These are phyloP conservation scores for Drepana falcataria DNA, from an alignment of 2,888 invertebrate genomes.

Conservation along the genomic window DNA sequence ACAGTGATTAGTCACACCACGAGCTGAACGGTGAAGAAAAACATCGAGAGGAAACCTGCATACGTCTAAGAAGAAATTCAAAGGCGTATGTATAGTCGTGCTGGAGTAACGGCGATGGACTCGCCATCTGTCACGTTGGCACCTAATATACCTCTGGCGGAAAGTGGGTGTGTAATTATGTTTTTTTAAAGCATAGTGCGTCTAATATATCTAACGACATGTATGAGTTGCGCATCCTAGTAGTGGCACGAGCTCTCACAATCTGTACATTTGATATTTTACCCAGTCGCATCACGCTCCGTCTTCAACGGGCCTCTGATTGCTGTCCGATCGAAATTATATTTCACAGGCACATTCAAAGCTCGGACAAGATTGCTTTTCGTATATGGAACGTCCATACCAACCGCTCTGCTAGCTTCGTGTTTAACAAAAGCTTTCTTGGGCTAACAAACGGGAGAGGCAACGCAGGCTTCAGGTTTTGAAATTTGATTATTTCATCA, in stretches of 20 bases:
- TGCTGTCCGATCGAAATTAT: conserved; percentile 78
- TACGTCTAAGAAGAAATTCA: too few relatives aligned
- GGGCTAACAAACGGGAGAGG: too few relatives aligned
- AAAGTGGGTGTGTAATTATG: too few relatives aligned
- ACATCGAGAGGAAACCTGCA: too few relatives aligned
- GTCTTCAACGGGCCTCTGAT: conserved; percentile 75
- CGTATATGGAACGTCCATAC: conserved; percentile 26
- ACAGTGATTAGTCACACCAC: too few relatives aligned
- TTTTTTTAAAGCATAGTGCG: conserved; percentile 2
- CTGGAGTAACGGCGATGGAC: too few relatives aligned
- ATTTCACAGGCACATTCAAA: conserved; percentile 75
- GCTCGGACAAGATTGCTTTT: conserved; percentile 68
- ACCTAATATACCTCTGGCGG: too few relatives aligned
- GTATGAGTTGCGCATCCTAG: conserved; percentile 30
- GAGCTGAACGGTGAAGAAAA: too few relatives aligned
- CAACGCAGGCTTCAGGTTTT: neutral
- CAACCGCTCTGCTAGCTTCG: conserved; percentile 5
- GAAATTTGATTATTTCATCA: too few relatives aligned
- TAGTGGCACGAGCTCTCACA: conserved; percentile 25
- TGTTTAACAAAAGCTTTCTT: conserved; percentile 15
- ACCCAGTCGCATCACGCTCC: conserved; percentile 72
- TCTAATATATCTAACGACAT: conserved; percentile 22
- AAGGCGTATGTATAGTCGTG: too few relatives aligned
- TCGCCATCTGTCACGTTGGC: too few relatives aligned
- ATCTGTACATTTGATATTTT: conserved; percentile 68